Evolutionary conservation across 1,140 invertebrate genomes (phyloP).

Genomic region (Aleiodes sp.): DNA sequence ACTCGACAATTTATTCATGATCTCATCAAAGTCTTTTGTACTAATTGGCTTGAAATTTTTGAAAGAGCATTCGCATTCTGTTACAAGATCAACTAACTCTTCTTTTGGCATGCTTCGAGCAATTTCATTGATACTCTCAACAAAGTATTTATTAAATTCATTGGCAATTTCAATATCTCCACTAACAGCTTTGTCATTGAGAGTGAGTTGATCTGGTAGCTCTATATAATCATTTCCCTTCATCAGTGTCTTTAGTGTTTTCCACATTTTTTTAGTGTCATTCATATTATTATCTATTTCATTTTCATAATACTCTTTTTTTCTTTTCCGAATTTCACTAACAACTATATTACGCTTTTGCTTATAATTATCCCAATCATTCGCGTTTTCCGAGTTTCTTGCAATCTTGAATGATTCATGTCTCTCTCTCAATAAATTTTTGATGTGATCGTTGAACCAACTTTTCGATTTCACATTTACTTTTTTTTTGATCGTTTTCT

Average conservation of each 20-base stretch:
- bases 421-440: background rate
- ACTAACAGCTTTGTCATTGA: background rate
- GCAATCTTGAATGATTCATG: background rate
- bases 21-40: no score
- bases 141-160: no score
- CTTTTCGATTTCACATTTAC: background rate
- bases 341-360: background rate
- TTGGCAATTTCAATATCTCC: no score
- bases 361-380: conserved; percentile 7
- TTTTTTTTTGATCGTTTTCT: background rate
- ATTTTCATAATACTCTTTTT: conserved; percentile 25
- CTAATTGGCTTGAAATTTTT: no score
- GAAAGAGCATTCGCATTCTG: no score
- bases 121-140: no score
- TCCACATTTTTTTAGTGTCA: conserved; percentile 23
- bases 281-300: conserved; percentile 16
- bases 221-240: background rate
- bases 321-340: background rate
- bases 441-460: background rate
- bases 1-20: no score
- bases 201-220: background rate
- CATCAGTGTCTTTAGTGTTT: conserved; percentile 21
- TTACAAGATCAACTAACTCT: no score
- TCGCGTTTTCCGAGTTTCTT: background rate
- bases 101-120: no score